Evolutionary conservation across 2,113 vertebrate genomes (phyloP).

Genomic region (Sinocyclocheilus rhinocerous): DNA sequence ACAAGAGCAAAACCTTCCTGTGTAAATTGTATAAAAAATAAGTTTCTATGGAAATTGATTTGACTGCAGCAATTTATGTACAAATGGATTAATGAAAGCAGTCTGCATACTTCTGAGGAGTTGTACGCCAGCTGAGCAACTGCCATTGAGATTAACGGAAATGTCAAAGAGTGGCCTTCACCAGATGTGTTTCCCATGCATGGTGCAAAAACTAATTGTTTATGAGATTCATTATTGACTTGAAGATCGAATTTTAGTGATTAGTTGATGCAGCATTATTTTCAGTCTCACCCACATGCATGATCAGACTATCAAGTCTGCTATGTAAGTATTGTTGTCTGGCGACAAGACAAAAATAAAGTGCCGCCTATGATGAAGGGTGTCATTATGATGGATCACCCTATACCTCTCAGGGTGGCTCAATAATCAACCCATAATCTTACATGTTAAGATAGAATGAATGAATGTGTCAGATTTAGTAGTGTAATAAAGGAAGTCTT

Average conservation of each 20-base stretch:
- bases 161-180: not conserved
- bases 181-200: not conserved
- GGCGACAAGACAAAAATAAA: not conserved
- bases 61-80: not conserved
- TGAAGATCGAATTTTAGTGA: not conserved
- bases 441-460: not conserved
- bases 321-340: not conserved
- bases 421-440: slow-evolving; percentile 9
- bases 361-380: not conserved
- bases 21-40: not conserved
- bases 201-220: not conserved
- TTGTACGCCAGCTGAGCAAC: not conserved
- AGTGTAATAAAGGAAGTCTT: not conserved
- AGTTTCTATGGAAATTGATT: not conserved
- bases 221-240: slow-evolving; percentile 1
- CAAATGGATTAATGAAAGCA: not conserved
- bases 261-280: not conserved
- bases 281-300: not conserved
- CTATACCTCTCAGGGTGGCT: not conserved
- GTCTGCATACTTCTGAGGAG: not conserved
- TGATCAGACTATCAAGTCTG: slow-evolving; percentile 17
- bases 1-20: not conserved
- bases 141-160: not conserved
- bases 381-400: slow-evolving; percentile 26
- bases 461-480: not conserved